phyloP scores from a whole-genome alignment of 2,797 vertebrate species.

The Prionace glauca region DNA sequence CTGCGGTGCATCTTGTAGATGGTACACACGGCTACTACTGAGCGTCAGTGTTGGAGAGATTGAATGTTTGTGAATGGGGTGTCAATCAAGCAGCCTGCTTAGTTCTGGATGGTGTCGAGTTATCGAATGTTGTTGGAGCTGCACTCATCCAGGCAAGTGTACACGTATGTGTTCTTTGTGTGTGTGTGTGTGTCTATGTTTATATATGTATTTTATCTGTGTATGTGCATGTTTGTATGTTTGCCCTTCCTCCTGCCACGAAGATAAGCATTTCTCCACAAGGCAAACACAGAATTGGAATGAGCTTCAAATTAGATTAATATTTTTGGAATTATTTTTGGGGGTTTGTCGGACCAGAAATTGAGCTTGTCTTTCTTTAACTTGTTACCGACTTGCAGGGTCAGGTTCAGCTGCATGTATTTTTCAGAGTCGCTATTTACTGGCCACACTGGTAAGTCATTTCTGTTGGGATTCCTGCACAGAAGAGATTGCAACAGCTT shows the following conservation, averaged over 20 bases:
- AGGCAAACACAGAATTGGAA: neutral
- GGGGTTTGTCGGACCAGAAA: slow-evolving; percentile 57
- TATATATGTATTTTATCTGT: neutral
- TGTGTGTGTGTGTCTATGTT: neutral
- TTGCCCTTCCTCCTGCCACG: slow-evolving; percentile 43
- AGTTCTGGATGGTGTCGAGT: too few species aligned
- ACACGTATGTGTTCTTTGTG: too few species aligned
- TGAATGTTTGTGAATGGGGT: too few species aligned
- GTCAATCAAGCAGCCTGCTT: too few species aligned
- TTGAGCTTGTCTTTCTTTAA: slow-evolving; percentile 59
- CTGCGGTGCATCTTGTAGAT: too few species aligned
- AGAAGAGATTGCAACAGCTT: slow-evolving; percentile 5
- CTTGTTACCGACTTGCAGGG: slow-evolving; percentile 53
- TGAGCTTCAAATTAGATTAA: neutral
- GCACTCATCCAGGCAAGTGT: too few species aligned
- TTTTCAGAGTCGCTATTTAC: slow-evolving; percentile 57
- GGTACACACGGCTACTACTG: too few species aligned
- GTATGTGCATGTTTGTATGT: neutral
- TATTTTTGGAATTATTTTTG: slow-evolving; percentile 50
- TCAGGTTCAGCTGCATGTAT: slow-evolving; percentile 64
- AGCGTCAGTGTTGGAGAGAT: too few species aligned
- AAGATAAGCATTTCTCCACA: neutral
- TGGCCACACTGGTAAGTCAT: slow-evolving; percentile 63
- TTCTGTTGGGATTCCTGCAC: slow-evolving; percentile 66
- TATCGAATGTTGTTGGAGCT: too few species aligned